A percentile compares a stretch with the other conserved stretches of the same genome.
Conservation (phyloP, 2,888 invertebrate genomes). For the Eulithis testata region DNA sequence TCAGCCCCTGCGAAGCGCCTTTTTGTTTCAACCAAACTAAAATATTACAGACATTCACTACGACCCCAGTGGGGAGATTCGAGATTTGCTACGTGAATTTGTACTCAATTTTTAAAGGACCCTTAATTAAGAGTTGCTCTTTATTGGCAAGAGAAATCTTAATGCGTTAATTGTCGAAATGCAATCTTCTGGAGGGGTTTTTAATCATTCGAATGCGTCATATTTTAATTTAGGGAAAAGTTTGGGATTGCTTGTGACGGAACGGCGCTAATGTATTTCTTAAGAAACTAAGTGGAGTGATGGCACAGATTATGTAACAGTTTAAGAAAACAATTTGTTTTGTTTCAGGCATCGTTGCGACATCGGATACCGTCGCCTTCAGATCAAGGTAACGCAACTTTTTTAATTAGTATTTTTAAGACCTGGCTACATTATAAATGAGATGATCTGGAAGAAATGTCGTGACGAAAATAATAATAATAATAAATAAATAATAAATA, state of each 20-base stretch:
- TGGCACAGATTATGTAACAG: constrained; percentile 13
- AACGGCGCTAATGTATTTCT: constrained; percentile 62
- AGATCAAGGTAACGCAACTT: constrained; percentile 69
- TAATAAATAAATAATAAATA: too few relatives aligned
- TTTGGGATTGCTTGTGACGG: constrained; percentile 55
- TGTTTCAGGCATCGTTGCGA: constrained; percentile 78
- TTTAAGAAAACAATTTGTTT: background rate
- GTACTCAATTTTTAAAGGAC: constrained; percentile 84
- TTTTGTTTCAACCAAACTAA: constrained; percentile 84
- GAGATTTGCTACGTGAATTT: constrained; percentile 81
- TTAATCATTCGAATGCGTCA: constrained; percentile 78
- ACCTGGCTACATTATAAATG: background rate
- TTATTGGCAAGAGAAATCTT: constrained; percentile 80
- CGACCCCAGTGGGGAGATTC: constrained; percentile 66
- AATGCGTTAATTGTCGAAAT: constrained; percentile 85
- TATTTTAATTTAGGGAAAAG: constrained; percentile 72
- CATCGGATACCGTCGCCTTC: constrained; percentile 75
- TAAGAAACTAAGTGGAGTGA: constrained; percentile 38
- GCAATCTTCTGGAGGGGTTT: constrained; percentile 79
- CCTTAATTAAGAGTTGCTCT: constrained; percentile 82
- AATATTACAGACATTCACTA: constrained; percentile 84
- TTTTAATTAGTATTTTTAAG: background rate
- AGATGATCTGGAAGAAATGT: too few relatives aligned
- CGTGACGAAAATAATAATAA: too few relatives aligned
- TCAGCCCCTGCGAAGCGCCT: constrained; percentile 57